Percentiles rank a stretch among this genome's conserved stretches.
These are phyloP conservation scores for Formicarius rufipectus DNA, from an alignment of 2,113 vertebrate genomes.

Conservation along the genomic window DNA sequence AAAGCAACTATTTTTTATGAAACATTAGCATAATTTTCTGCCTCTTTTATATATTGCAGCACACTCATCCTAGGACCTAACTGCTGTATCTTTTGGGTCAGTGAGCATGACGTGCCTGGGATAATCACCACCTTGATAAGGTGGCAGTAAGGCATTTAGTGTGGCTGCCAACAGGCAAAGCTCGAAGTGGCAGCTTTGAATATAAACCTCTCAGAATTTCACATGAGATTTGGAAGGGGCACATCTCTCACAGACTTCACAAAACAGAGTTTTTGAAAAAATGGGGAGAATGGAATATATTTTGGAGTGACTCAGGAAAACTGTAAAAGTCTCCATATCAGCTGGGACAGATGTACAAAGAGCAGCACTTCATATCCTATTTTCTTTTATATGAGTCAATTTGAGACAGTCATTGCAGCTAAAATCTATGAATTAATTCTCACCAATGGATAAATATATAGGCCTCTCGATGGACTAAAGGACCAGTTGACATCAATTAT, in stretches of 20 bases:
- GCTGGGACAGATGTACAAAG: neutral
- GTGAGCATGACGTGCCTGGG: neutral
- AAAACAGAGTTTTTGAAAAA: neutral
- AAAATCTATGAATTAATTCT: neutral
- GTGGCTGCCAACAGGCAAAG: neutral
- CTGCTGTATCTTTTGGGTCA: neutral
- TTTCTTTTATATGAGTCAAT: neutral
- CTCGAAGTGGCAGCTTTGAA: neutral
- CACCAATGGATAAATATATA: neutral
- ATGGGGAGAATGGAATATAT: neutral
- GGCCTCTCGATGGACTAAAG: neutral
- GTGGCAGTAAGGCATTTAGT: neutral
- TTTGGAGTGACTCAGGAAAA: neutral
- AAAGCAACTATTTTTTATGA: neutral
- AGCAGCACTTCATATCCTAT: neutral
- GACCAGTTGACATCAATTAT: neutral
- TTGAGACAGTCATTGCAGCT: neutral
- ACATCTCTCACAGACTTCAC: neutral
- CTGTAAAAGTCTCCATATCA: neutral
- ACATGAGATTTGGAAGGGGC: neutral
- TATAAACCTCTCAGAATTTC: neutral
- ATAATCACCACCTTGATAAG: neutral
- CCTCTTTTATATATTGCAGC: neutral
- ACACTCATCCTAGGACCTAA: neutral
- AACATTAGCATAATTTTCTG: neutral